A percentile compares a stretch with the other conserved stretches of the same genome.
Conservation (phyloP, 2,797 vertebrate species). For the Cygnus olor region DNA sequence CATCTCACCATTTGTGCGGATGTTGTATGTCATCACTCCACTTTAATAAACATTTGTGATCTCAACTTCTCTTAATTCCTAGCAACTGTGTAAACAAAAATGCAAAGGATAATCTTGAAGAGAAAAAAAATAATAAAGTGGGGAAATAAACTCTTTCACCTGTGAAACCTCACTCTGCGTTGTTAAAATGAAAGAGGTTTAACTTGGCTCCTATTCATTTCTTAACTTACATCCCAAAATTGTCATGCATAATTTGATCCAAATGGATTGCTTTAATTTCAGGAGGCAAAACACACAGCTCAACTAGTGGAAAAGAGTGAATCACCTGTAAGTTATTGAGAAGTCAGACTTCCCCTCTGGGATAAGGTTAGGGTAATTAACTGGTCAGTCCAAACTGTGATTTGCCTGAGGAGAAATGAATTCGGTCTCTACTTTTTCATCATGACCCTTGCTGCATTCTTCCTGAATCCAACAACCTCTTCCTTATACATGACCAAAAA, state of each 20-base stretch:
- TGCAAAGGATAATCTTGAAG: neutral
- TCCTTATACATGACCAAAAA: constrained; percentile 16
- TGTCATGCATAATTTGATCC: constrained; percentile 78
- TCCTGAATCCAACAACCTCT: constrained; percentile 29
- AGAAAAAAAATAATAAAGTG: neutral
- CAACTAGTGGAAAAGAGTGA: constrained; percentile 23
- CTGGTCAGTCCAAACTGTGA: constrained; percentile 58
- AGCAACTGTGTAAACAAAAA: constrained; percentile 56
- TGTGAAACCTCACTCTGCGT: constrained; percentile 42
- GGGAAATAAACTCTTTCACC: constrained; percentile 47
- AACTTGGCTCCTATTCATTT: constrained; percentile 58
- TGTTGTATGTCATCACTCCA: constrained; percentile 37
- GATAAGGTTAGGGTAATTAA: constrained; percentile 77
- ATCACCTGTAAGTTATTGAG: constrained; percentile 78
- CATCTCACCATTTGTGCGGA: neutral
- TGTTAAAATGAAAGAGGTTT: constrained; percentile 60
- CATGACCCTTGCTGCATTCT: constrained; percentile 40
- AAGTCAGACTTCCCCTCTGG: constrained; percentile 36
- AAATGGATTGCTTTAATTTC: constrained; percentile 72
- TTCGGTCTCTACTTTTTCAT: constrained; percentile 65
- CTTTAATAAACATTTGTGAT: constrained; percentile 1
- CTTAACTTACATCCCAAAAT: constrained; percentile 60
- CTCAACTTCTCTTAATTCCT: constrained; percentile 36
- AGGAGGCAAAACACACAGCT: constrained; percentile 53
- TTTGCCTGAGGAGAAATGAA: constrained; percentile 77